phyloP scores from a whole-genome alignment of 2,888 invertebrate species.

The Arge pagana region DNA sequence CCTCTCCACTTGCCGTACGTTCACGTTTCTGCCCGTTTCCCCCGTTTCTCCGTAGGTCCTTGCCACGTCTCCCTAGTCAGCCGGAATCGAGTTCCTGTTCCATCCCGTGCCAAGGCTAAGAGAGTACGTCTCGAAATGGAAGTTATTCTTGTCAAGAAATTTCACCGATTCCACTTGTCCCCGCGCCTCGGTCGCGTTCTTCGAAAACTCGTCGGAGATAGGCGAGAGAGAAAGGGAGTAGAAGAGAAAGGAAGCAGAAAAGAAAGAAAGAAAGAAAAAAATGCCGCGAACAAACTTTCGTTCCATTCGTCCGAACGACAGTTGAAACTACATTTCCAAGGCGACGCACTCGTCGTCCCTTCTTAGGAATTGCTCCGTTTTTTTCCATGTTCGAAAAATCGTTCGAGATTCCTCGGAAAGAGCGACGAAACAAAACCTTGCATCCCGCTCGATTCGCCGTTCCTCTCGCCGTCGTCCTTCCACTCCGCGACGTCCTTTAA shows the following conservation, averaged over 20 bases:
- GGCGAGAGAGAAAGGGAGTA: too few relatives aligned
- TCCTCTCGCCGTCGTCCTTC: constrained; percentile 15
- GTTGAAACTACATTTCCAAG: not conserved
- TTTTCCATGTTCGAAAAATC: too few relatives aligned
- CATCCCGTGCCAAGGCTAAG: constrained; percentile 20
- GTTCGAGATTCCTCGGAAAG: too few relatives aligned
- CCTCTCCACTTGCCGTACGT: constrained; percentile 13
- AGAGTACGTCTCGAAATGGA: constrained; percentile 34
- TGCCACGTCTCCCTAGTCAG: too few relatives aligned
- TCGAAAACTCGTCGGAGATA: too few relatives aligned
- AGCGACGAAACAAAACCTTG: too few relatives aligned
- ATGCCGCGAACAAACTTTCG: constrained; percentile 9
- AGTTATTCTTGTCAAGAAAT: constrained; percentile 40
- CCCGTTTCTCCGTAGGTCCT: constrained; percentile 16
- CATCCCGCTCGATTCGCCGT: not conserved
- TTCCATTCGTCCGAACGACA: not conserved
- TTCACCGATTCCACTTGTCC: constrained; percentile 34
- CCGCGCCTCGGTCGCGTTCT: constrained; percentile 2
- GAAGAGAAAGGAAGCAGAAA: too few relatives aligned
- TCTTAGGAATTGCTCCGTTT: too few relatives aligned
- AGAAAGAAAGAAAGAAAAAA: not conserved
- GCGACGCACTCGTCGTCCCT: too few relatives aligned
- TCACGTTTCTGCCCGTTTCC: constrained; percentile 26
- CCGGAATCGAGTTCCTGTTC: too few relatives aligned
- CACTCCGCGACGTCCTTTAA: constrained; percentile 34